phyloP scores from a whole-genome alignment of 2,113 vertebrate species.

The Herpailurus yagouaroundi region DNA sequence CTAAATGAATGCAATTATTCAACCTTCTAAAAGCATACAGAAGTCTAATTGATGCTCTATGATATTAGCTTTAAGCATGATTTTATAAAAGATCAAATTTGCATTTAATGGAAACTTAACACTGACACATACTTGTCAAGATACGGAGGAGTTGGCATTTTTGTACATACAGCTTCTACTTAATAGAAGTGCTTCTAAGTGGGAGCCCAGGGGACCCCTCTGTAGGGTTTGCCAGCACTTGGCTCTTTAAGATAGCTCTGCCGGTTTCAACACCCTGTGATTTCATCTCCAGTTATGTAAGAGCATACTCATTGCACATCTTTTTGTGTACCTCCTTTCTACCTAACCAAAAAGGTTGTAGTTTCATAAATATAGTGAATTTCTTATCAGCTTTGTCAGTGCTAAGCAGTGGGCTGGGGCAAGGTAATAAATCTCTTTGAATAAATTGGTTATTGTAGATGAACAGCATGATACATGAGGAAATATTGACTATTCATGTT shows the following conservation, averaged over 20 bases:
- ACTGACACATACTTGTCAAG: slow-evolving; percentile 74
- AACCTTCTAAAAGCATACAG: slow-evolving; percentile 60
- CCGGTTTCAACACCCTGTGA: not conserved
- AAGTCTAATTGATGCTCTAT: slow-evolving; percentile 66
- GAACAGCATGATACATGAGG: slow-evolving; percentile 55
- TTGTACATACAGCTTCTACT: slow-evolving; percentile 25
- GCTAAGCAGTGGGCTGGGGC: slow-evolving; percentile 53
- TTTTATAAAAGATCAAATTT: slow-evolving; percentile 77
- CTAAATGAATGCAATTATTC: slow-evolving; percentile 67
- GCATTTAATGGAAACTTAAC: slow-evolving; percentile 78
- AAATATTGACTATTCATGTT: slow-evolving; percentile 78
- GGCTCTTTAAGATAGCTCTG: not conserved
- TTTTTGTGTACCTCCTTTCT: slow-evolving; percentile 33
- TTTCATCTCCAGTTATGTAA: slow-evolving; percentile 22
- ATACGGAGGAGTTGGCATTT: slow-evolving; percentile 56
- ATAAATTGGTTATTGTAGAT: slow-evolving; percentile 75
- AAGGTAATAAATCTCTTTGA: slow-evolving; percentile 65
- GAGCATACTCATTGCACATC: not conserved
- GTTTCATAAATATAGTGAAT: slow-evolving; percentile 63
- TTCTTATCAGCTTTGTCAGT: slow-evolving; percentile 67
- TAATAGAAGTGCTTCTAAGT: slow-evolving; percentile 9
- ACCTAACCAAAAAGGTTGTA: not conserved
- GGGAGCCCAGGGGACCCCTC: not conserved
- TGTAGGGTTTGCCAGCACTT: not conserved
- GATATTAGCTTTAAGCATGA: slow-evolving; percentile 74